phyloP scores from a whole-genome alignment of 1,140 invertebrate species.

The honey bee (Apis mellifera) region Amel_HAv3.1 CM009939.2:11636501-11637000 shows the following conservation, averaged over 20 bases:
- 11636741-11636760: no score
- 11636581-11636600: not conserved
- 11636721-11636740: no score
- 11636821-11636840: no score
- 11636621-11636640: not conserved
- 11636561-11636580: not conserved
- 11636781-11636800: no score
- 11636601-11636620: not conserved
- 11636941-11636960: constrained; percentile 18
- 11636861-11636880: not conserved
- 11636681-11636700: no score
- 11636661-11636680: no score
- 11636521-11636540: not conserved
- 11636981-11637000: constrained; percentile 41
- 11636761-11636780: no score
- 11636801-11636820: no score
- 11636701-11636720: no score
- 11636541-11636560: not conserved
- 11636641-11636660: not conserved
- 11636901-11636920: no score
- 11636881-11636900: not conserved
- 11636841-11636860: no score
- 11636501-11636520: not conserved
- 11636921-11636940: constrained; percentile 17
- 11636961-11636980: constrained; percentile 45